Evolutionary conservation across 2,888 invertebrate species (phyloP).

Genomic region (Copidosoma aretas): DNA sequence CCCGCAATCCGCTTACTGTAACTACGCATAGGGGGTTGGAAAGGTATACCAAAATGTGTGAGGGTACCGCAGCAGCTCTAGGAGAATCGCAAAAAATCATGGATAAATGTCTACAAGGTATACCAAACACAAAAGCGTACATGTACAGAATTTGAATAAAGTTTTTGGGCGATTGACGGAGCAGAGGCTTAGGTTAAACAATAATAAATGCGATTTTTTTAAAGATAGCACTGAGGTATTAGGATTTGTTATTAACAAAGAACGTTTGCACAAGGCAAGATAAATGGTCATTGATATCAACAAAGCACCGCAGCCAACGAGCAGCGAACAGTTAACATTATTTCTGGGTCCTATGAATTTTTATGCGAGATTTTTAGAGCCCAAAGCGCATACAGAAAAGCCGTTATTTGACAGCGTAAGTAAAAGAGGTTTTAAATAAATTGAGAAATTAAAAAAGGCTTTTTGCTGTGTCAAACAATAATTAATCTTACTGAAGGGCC

Average conservation of each 20-base stretch:
- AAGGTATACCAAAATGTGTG: constrained; percentile 2
- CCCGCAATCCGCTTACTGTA: constrained; percentile 16
- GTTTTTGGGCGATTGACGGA: neutral
- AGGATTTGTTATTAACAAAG: neutral
- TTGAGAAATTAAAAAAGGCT: neutral
- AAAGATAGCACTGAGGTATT: neutral
- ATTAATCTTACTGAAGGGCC: neutral
- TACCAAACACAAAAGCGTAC: constrained; percentile 33
- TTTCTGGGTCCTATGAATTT: neutral
- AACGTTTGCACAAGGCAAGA: neutral
- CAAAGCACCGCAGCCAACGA: neutral
- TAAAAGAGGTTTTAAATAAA: neutral
- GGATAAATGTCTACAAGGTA: constrained; percentile 23
- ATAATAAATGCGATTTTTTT: neutral
- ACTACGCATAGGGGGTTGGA: constrained; percentile 10
- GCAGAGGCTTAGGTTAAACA: neutral
- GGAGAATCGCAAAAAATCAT: constrained; percentile 41
- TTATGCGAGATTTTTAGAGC: neutral
- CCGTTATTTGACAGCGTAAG: neutral
- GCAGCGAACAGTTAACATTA: neutral
- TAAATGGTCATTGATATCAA: neutral
- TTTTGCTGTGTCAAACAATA: neutral
- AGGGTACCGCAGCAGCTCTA: constrained; percentile 41
- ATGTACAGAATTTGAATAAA: neutral
- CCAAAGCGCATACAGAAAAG: neutral